Conservation (phyloP, 2,888 invertebrate genomes). For the Meiosimyza decipiens region DNA sequence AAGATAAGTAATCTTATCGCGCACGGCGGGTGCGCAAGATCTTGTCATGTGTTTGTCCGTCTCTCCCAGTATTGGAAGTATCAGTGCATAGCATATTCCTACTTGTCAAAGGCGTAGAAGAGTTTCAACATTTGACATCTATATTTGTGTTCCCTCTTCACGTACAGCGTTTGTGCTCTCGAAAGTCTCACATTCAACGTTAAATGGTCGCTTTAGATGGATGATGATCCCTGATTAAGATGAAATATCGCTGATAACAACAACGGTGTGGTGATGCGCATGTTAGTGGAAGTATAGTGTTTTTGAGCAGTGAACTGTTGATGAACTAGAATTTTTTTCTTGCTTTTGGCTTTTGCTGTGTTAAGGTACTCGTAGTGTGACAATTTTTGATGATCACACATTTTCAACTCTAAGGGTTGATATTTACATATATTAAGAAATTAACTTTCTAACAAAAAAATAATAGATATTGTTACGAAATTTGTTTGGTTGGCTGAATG, state of each 20-base stretch:
- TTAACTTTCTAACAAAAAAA: too few relatives aligned
- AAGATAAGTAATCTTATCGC: constrained; percentile 57
- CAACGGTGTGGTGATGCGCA: too few relatives aligned
- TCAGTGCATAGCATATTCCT: not conserved
- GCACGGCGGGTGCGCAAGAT: constrained; percentile 48
- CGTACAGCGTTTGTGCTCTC: constrained; percentile 36
- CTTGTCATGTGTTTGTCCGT: constrained; percentile 43
- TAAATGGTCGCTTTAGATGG: constrained; percentile 16
- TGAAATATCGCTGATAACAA: constrained; percentile 41
- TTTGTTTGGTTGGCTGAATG: too few relatives aligned
- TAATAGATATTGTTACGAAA: too few relatives aligned
- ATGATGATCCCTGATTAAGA: constrained; percentile 40
- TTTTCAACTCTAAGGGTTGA: too few relatives aligned
- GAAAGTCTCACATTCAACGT: constrained; percentile 37
- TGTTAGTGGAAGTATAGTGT: not conserved
- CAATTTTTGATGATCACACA: too few relatives aligned
- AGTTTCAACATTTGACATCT: constrained; percentile 43
- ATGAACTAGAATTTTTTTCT: too few relatives aligned
- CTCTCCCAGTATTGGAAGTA: not conserved
- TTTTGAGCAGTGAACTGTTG: not conserved
- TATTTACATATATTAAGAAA: too few relatives aligned
- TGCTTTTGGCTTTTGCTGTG: too few relatives aligned
- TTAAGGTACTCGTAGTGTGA: too few relatives aligned
- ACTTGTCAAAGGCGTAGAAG: not conserved
- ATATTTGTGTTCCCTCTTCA: constrained; percentile 41